Percentiles rank a stretch among this genome's conserved stretches.
Conservation (phyloP, 2,888 invertebrate species). For the Tinea semifulvella region DNA sequence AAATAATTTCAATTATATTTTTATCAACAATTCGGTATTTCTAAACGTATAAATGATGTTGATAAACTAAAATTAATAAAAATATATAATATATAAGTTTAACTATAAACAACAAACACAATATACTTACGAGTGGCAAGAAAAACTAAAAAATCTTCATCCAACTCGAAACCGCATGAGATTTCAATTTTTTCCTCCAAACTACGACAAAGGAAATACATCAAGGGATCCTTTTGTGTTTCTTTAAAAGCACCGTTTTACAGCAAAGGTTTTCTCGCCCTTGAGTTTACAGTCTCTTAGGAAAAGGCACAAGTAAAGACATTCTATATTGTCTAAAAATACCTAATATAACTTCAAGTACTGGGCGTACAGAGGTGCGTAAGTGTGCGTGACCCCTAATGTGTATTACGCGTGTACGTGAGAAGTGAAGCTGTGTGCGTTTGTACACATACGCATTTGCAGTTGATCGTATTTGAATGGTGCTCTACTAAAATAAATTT, state of each 20-base stretch:
- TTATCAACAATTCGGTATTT: too few species aligned
- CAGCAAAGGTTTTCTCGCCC: conserved; percentile 47
- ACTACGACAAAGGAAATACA: conserved; percentile 20
- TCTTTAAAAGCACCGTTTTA: conserved; percentile 43
- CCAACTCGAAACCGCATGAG: background rate
- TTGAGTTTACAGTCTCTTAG: conserved; percentile 58
- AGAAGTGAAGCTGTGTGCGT: background rate
- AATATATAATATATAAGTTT: background rate
- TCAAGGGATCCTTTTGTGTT: conserved; percentile 37
- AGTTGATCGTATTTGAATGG: background rate
- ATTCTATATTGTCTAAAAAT: conserved; percentile 17
- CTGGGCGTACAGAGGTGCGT: conserved; percentile 34
- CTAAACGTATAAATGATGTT: too few species aligned
- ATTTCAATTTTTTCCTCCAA: background rate
- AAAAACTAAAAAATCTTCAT: background rate
- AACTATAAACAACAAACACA: background rate
- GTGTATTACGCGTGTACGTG: background rate
- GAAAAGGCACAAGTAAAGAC: conserved; percentile 24
- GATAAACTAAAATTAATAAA: background rate
- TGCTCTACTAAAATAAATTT: conserved; percentile 6
- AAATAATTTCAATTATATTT: too few species aligned
- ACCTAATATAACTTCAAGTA: conserved; percentile 24
- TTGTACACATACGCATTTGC: conserved; percentile 4
- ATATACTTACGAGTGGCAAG: background rate
- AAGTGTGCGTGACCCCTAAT: conserved; percentile 37